phyloP scores from a whole-genome alignment of 2,113 vertebrate genomes.

The Opisthocomus hoazin region DNA sequence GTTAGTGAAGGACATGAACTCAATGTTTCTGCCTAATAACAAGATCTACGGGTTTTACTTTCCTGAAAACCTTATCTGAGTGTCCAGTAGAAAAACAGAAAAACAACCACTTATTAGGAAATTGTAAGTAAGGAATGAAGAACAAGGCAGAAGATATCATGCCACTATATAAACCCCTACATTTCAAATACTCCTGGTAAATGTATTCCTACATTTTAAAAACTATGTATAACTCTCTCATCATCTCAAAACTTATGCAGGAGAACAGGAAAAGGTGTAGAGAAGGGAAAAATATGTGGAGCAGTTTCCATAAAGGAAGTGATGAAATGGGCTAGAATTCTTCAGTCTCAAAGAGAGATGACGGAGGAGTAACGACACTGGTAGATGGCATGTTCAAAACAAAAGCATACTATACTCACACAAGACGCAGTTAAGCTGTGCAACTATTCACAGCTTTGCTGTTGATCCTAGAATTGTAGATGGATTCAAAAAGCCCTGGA shows the following conservation, averaged over 20 bases:
- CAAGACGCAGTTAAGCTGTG: not conserved
- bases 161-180: not conserved
- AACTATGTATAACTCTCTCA: not conserved
- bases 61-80: not conserved
- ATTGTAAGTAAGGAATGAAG: not conserved
- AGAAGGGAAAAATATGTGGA: not conserved
- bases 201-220: not conserved
- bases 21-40: not conserved
- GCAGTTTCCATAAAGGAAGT: not conserved
- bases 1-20: not conserved
- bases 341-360: not conserved
- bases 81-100: not conserved
- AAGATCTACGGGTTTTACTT: not conserved
- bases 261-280: not conserved
- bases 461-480: not conserved
- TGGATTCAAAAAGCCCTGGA: not conserved
- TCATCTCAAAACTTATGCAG: not conserved
- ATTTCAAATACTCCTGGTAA: not conserved
- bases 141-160: not conserved
- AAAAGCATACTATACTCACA: not conserved
- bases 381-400: not conserved
- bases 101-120: not conserved
- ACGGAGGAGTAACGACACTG: rapidly evolving
- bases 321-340: not conserved
- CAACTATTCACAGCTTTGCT: not conserved